Base-by-base conservation (phyloP, 2,888 invertebrate species). In the Linyphia triangularis region DNA sequence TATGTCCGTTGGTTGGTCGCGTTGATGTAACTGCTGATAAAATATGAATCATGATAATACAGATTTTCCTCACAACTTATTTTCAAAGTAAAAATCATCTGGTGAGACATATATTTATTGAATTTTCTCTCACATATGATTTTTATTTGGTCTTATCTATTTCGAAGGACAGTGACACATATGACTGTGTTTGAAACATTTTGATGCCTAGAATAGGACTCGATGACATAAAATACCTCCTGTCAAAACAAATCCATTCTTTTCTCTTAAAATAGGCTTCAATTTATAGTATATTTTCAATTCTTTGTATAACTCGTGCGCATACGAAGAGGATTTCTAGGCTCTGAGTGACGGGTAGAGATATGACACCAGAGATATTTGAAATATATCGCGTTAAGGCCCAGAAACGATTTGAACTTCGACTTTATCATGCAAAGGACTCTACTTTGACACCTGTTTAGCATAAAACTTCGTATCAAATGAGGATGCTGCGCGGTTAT, bases 391-490 rank as follows among this genome's bases (percentile, higher is more conserved):
- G 51, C 72, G 51, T 51, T 73, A 61, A 33, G 51, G 72, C 65
- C 65, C 30, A 24, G 61, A 61, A 83, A 65, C 72, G 83, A 83
- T 83, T 73, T 83, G 72, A 83, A 65, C 83, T 72, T 73, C 73
- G 73, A 73, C 83, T 83, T 83, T 83, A 83, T 83, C 83, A 72
- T 22, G 22, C 33, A 69, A 33, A 10, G 30, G 22, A 33, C 73
- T 73, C 83, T 43, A 40, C 43, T 83, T 73, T 83, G 83, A 83
- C 83, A 83, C 65, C 72, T 83, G 51, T 65, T 83, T 83, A 73
- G 73, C 83, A 83, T 83, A 83, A n/a, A 83, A 73, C 63, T 73
- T 65, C 9, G 63, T 63, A 22, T 51, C 30, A 83, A 83, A 83
- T 83, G 83, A 73, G 81, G 28, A 28, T 51, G 59, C 63, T 37